Evolutionary conservation across 2,113 vertebrate species (phyloP).

Genomic region (Carassius auratus): DNA sequence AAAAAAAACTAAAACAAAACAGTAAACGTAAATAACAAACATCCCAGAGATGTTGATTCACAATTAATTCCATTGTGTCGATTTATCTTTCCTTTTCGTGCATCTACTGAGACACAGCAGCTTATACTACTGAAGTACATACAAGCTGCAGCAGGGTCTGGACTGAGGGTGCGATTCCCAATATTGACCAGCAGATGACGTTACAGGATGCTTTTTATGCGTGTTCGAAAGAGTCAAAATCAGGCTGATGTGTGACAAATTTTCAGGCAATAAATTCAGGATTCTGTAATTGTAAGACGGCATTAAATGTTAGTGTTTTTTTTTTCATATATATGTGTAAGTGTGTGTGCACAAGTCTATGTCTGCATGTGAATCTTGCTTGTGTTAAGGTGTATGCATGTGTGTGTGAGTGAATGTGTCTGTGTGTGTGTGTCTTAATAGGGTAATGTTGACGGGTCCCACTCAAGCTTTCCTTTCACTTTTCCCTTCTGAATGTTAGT

Average conservation of each 20-base stretch:
- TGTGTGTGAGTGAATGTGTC: constrained; percentile 44
- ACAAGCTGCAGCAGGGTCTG: neutral
- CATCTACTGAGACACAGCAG: constrained; percentile 10
- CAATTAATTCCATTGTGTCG: constrained; percentile 13
- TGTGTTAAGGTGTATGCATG: constrained; percentile 23
- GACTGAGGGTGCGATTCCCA: constrained; percentile 50
- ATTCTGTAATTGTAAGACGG: constrained; percentile 28
- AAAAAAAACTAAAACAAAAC: neutral
- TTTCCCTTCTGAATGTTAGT: constrained; percentile 71
- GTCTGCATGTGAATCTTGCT: constrained; percentile 13
- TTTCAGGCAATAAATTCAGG: constrained; percentile 49
- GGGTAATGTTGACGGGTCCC: constrained; percentile 85
- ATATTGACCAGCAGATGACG: constrained; percentile 71
- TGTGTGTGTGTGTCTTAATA: constrained; percentile 77
- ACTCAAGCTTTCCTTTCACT: constrained; percentile 85
- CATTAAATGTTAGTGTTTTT: constrained; percentile 8
- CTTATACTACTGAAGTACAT: constrained; percentile 15
- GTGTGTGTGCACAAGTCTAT: constrained; percentile 35
- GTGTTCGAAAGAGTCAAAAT: constrained; percentile 51
- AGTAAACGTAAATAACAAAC: neutral
- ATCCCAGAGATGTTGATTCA: constrained; percentile 43
- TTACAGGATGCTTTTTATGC: constrained; percentile 51
- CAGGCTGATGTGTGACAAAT: constrained; percentile 39
- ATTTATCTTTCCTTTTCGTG: constrained; percentile 19
- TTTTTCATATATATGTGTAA: neutral